phyloP scores from a whole-genome alignment of 2,113 vertebrate species.

The Equus przewalskii region DNA sequence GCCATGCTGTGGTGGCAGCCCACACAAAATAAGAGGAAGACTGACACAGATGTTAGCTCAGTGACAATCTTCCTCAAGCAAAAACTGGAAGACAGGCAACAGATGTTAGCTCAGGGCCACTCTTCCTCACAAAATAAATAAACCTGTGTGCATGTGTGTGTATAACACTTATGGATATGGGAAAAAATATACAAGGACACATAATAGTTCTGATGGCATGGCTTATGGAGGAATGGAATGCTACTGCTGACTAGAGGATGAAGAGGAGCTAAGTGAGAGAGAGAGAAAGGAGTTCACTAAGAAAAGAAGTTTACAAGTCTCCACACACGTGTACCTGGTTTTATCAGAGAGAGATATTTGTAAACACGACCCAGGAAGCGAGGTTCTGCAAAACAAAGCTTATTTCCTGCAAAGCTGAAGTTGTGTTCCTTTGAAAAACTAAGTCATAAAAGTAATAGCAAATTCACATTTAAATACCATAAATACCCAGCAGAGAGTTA shows the following conservation, averaged over 20 bases:
- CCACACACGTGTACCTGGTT: not conserved
- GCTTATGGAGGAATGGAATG: not conserved
- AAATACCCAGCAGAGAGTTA: not conserved
- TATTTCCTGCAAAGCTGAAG: not conserved
- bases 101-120: too few relatives aligned
- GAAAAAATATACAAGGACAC: not conserved
- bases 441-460: not conserved
- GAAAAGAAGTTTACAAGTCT: conserved; percentile 21
- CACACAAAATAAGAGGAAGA: too few relatives aligned
- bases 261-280: not conserved
- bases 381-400: conserved; percentile 1
- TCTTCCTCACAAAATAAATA: too few relatives aligned
- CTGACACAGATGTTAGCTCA: too few relatives aligned
- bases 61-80: too few relatives aligned
- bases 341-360: not conserved
- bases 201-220: not conserved
- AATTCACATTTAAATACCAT: conserved; percentile 25
- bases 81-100: too few relatives aligned
- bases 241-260: not conserved
- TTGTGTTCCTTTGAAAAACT: not conserved
- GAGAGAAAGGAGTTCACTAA: not conserved
- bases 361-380: not conserved
- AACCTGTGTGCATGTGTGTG: not conserved
- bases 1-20: too few relatives aligned
- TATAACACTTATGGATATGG: not conserved